Percentiles rank a stretch among this genome's conserved stretches.
Evolutionary conservation across 2,797 vertebrate genomes (phyloP).

Genomic region (Lepilemur septentrionalis): DNA sequence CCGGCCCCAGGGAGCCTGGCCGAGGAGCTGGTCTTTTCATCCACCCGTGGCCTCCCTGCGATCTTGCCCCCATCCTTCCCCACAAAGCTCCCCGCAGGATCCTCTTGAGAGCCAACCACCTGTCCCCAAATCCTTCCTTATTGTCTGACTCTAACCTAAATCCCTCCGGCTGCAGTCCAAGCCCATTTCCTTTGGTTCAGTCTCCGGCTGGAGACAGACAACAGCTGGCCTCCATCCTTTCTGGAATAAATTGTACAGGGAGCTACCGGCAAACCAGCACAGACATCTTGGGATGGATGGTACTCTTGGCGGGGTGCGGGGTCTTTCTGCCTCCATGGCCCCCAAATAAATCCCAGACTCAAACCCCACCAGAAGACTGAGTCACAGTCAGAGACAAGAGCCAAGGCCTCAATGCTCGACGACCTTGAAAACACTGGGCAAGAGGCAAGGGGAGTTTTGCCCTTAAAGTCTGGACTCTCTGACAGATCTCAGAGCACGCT

Average conservation of each 20-base stretch:
- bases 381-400: neutral
- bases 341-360: neutral
- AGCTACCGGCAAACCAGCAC: neutral
- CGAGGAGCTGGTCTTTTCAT: neutral
- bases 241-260: conserved; percentile 68
- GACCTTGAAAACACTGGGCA: neutral
- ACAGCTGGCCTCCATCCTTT: conserved; percentile 72
- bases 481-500: neutral
- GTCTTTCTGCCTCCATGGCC: neutral
- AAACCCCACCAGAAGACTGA: neutral
- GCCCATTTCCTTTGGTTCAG: conserved; percentile 67
- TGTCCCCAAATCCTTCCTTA: conserved; percentile 56
- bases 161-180: conserved; percentile 58
- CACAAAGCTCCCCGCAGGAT: neutral
- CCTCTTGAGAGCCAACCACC: conserved; percentile 51
- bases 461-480: too few species aligned
- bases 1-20: neutral
- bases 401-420: neutral
- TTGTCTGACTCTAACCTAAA: conserved; percentile 56
- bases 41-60: neutral
- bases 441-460: neutral
- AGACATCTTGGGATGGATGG: neutral
- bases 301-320: neutral
- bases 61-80: neutral
- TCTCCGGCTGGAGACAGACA: conserved; percentile 59